Evolutionary conservation across 2,113 vertebrate species (phyloP), one percentile per base, ranked within the genome.

Genomic region (Apodemus sylvaticus): DNA sequence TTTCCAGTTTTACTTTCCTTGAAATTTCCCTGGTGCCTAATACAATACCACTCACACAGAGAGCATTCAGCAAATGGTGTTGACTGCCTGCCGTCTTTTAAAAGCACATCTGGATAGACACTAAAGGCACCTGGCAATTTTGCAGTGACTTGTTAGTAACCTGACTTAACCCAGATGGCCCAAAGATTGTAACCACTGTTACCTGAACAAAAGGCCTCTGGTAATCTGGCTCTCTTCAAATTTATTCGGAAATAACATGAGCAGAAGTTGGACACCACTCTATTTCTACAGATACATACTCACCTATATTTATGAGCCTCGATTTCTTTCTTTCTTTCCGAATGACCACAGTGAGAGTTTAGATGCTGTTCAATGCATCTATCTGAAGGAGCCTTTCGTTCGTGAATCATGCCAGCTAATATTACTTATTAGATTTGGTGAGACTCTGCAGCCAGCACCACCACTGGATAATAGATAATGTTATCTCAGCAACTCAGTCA

Each of bases 11-110:
- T 96, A 92, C 92, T 95, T 95, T 82, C 85, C 90, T 97, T 96
- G 93, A 97, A 96, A 97, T 98, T 97, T 98, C 94, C 95, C 95
- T 66, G 64, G 78, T 97, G 94, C 90, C 91, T 95, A 95, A 89
- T 95, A 93, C 62, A 96, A 87, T 96, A 82, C 68, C 29, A 0
- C 78, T 93, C 86, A 87, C 92, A 95, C 66, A 74, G 88, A 97
- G 79, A 97, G 14, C 82, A 51, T 95, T 97, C 96, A 95, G 92
- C 83, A 94, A 91, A 97, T 93, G 95, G 42, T 87, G 62, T 83
- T 94, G 90, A 95, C 87, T 96, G 70, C 95, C 91, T 97, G 94
- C 71, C 3, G 0, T 90, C 87, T 92, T 94, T 97, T 97, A 89
- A 97, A 94, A 83, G 92, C 86, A 95, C 94, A 96, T 96, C 97